phyloP scores from a whole-genome alignment of 2,888 invertebrate genomes.

The Digitonthophagus gazella region DNA sequence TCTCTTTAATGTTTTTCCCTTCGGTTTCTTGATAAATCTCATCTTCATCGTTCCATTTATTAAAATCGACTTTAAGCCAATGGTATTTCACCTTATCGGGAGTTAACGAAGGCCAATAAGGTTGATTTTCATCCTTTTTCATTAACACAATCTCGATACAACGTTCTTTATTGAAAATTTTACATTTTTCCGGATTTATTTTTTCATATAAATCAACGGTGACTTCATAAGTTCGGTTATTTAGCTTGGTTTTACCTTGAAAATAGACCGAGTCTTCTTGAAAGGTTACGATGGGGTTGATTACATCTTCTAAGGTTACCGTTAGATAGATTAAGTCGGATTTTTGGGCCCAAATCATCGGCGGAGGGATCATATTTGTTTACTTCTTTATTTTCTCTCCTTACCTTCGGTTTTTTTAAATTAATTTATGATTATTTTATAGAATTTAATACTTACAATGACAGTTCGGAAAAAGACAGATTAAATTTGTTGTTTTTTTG shows the following conservation, averaged over 20 bases:
- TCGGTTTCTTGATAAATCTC: too few relatives aligned
- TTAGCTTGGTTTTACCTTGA: slow-evolving; percentile 75
- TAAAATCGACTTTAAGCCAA: slow-evolving; percentile 91
- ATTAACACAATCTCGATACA: slow-evolving; percentile 66
- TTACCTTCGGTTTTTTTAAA: too few relatives aligned
- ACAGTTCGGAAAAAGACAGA: background rate
- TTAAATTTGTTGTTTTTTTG: slow-evolving; percentile 2
- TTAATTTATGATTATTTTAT: too few relatives aligned
- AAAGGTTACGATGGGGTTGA: slow-evolving; percentile 72
- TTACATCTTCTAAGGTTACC: slow-evolving; percentile 80
- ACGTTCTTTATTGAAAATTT: slow-evolving; percentile 63
- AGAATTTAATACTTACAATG: too few relatives aligned
- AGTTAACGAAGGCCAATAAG: slow-evolving; percentile 81
- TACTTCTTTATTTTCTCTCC: background rate
- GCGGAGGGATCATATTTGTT: slow-evolving; percentile 57
- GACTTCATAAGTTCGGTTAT: slow-evolving; percentile 77
- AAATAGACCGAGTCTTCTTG: slow-evolving; percentile 68
- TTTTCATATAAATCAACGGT: slow-evolving; percentile 74
- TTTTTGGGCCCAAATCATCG: slow-evolving; percentile 87
- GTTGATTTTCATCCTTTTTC: slow-evolving; percentile 60
- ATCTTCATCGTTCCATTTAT: slow-evolving; percentile 92
- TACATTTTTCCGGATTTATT: slow-evolving; percentile 72
- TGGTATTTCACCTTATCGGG: slow-evolving; percentile 80
- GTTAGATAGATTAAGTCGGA: slow-evolving; percentile 75
- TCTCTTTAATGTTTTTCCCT: slow-evolving; percentile 6